These are phyloP conservation scores for Macrophya annulata DNA, from an alignment of 2,888 invertebrate genomes.

Conservation along the genomic window DNA sequence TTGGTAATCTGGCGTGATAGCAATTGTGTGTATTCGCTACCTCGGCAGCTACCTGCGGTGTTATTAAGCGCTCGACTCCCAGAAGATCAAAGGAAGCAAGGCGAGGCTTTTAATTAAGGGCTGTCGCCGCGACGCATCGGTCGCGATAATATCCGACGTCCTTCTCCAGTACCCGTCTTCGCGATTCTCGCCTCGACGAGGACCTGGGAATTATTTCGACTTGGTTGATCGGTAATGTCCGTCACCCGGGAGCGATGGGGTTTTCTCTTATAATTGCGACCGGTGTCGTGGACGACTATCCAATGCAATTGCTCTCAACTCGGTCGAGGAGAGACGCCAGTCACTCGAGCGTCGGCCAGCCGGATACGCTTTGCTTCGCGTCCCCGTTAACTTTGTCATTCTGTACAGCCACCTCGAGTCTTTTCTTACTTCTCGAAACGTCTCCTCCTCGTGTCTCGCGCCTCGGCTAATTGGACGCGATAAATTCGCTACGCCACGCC, in stretches of 20 bases:
- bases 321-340: slow-evolving; percentile 59
- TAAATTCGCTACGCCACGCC: slow-evolving; percentile 67
- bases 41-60: slow-evolving; percentile 47
- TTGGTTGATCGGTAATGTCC: slow-evolving; percentile 50
- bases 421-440: slow-evolving; percentile 61
- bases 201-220: slow-evolving; percentile 43
- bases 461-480: slow-evolving; percentile 74
- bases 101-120: slow-evolving; percentile 55
- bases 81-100: slow-evolving; percentile 46
- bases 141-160: slow-evolving; percentile 52
- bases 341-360: slow-evolving; percentile 62
- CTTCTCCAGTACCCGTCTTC: background rate
- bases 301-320: slow-evolving; percentile 47
- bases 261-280: slow-evolving; percentile 51
- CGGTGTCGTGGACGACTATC: slow-evolving; percentile 15
- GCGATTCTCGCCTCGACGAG: slow-evolving; percentile 38
- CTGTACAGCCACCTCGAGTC: slow-evolving; percentile 63
- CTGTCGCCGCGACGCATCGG: slow-evolving; percentile 54
- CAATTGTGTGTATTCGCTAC: slow-evolving; percentile 55
- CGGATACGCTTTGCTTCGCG: slow-evolving; percentile 65
- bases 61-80: slow-evolving; percentile 40
- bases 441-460: slow-evolving; percentile 62
- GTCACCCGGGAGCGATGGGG: slow-evolving; percentile 46
- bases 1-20: slow-evolving; percentile 52
- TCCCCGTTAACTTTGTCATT: slow-evolving; percentile 75